Evolutionary conservation across 1,140 invertebrate genomes (phyloP), one percentile per base, ranked within the genome.

Genomic region (Cydia amplana): DNA sequence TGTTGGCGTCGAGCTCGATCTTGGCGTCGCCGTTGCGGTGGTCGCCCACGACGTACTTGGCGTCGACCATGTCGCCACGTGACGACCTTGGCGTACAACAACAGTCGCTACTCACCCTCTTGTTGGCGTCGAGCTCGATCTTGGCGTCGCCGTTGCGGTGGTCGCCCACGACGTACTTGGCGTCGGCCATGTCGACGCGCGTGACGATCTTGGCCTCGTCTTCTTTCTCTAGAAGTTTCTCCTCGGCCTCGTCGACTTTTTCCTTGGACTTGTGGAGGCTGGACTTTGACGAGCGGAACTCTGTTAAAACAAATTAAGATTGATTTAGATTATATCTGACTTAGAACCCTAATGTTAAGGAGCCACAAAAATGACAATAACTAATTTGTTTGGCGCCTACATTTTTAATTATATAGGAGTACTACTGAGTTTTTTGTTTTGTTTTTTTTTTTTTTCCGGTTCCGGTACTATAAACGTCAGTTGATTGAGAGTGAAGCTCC

Each of bases 141-240:
- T 97, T 98, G 0, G 97, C 96, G 86, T 98, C 97, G 1, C 97
- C 97, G 94, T 98, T 98, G 81, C 96, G 93, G 75, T 95, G 94
- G 83, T 96, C 95, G 32, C 92, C 94, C 4, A 93, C 94, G 43
- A 95, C 95, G 79, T 96, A 96, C 90, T 96, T 96, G 1, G 97
- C 95, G 86, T 95, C 94, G 0, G 92, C 90, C 83, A 93, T 87
- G 78, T 93, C 91, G 2, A 93, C 89, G n/a, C 93, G 90, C 9
- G 92, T 91, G 75, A 86, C 79, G 20, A 93, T 89, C 80, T 92
- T 93, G 65, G 90, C 91, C 76, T 94, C 93, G 43, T 94, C 94
- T 74, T 95, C 94, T 40, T 94, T 94, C 18, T 93, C 84, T 23
- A 94, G 90, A 6, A 94, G 83, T 75, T 94, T 93, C 80, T 95